A percentile compares a stretch with the other conserved stretches of the same genome.
These are phyloP conservation scores for Meandrusa payeni DNA, from an alignment of 2,888 invertebrate species.

Conservation along the genomic window DNA sequence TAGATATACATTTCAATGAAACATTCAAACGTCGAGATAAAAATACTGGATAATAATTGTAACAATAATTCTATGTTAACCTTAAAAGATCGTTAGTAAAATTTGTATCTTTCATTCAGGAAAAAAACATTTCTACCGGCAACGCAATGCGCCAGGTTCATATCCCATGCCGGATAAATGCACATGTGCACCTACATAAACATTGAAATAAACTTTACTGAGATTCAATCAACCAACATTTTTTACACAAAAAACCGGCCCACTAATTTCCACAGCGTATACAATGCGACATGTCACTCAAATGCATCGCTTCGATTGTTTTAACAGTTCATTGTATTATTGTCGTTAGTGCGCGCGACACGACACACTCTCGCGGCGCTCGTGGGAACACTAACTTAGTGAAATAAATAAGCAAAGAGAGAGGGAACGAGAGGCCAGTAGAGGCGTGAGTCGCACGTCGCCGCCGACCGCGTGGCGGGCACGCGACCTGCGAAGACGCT, in stretches of 20 bases:
- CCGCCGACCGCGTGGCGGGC: slow-evolving; percentile 31
- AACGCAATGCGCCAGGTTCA: slow-evolving; percentile 53
- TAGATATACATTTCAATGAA: slow-evolving; percentile 10
- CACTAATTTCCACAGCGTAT: slow-evolving; percentile 30
- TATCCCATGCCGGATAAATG: slow-evolving; percentile 34
- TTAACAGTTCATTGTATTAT: slow-evolving; percentile 50
- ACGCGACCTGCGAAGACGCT: slow-evolving; percentile 25
- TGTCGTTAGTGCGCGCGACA: slow-evolving; percentile 41
- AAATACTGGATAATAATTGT: not conserved
- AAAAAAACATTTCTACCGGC: slow-evolving; percentile 47
- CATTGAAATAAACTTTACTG: slow-evolving; percentile 36
- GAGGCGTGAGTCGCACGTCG: slow-evolving; percentile 29
- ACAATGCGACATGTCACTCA: slow-evolving; percentile 42
- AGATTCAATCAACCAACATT: slow-evolving; percentile 28
- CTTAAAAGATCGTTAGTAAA: not conserved
- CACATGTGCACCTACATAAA: slow-evolving; percentile 53
- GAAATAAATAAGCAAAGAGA: slow-evolving; percentile 53
- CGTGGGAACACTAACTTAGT: slow-evolving; percentile 63
- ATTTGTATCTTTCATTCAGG: not conserved
- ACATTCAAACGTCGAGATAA: slow-evolving; percentile 13
- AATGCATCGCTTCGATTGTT: slow-evolving; percentile 42
- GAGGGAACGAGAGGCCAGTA: slow-evolving; percentile 58
- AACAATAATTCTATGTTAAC: not conserved
- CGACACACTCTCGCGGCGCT: slow-evolving; percentile 56
- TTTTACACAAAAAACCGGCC: slow-evolving; percentile 3